Evolutionary conservation across 1,140 invertebrate species (phyloP).

Genomic region (Papilio helenus): DNA sequence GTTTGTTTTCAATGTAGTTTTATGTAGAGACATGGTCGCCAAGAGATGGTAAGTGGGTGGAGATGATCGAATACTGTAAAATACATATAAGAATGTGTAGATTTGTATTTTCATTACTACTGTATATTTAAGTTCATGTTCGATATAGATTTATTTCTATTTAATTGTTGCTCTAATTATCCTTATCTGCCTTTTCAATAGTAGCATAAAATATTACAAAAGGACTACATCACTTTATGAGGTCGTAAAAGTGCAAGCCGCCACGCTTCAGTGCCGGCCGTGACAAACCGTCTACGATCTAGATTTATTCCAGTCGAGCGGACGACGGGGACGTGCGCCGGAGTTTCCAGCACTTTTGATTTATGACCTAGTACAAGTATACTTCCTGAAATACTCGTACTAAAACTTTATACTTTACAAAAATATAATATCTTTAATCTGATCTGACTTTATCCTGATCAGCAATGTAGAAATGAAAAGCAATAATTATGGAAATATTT

Average conservation of each 20-base stretch:
- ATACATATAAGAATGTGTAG: too few species aligned
- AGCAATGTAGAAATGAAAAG: background rate
- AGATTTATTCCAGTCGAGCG: conserved; percentile 54
- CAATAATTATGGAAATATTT: background rate
- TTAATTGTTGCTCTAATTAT: background rate
- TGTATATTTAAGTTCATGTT: too few species aligned
- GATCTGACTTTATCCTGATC: background rate
- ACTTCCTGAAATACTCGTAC: conserved; percentile 60
- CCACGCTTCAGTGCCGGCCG: conserved; percentile 48
- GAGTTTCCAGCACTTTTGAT: conserved; percentile 55
- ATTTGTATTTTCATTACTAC: too few species aligned
- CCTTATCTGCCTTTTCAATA: conserved; percentile 29
- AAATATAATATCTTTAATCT: background rate
- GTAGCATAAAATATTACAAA: conserved; percentile 49
- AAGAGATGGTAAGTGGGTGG: too few species aligned
- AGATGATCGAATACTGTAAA: too few species aligned
- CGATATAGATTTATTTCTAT: background rate
- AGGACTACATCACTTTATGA: conserved; percentile 51
- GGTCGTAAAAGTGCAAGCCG: conserved; percentile 55
- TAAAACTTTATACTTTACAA: background rate
- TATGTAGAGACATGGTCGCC: too few species aligned
- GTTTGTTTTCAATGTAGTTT: background rate
- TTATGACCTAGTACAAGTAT: conserved; percentile 52
- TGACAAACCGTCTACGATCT: conserved; percentile 53
- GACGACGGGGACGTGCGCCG: conserved; percentile 46